phyloP scores from a whole-genome alignment of 2,797 vertebrate genomes.

The Ptychadena robeensis region DNA sequence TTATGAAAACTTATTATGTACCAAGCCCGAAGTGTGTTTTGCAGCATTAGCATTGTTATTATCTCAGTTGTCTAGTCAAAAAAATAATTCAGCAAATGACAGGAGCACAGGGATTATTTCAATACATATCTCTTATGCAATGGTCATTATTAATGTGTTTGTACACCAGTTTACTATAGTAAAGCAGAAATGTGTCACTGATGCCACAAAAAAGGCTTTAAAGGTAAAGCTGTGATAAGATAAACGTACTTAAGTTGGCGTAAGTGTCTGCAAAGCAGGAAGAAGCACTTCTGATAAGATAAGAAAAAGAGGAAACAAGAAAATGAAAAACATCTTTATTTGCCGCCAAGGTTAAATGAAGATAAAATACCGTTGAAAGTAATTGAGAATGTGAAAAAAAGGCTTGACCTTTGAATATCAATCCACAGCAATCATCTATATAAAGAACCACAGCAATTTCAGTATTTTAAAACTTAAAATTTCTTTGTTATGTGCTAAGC shows the following conservation, averaged over 20 bases:
- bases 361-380: conserved; percentile 18
- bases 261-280: conserved; percentile 38
- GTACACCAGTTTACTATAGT: not conserved
- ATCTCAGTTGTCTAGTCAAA: not conserved
- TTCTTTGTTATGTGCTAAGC: no score
- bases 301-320: conserved; percentile 45
- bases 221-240: conserved; percentile 42
- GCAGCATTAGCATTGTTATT: not conserved
- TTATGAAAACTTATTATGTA: no score
- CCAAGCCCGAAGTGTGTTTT: not conserved
- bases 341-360: conserved; percentile 40
- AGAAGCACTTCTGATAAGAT: conserved; percentile 54
- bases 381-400: not conserved
- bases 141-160: not conserved
- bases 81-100: not conserved
- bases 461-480: no score
- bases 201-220: conserved; percentile 20
- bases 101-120: not conserved
- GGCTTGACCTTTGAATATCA: not conserved
- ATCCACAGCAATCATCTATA: not conserved
- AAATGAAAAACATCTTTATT: conserved; percentile 37
- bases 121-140: not conserved
- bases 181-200: not conserved
- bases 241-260: conserved; percentile 30
- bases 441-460: no score